Conservation (phyloP, 2,888 invertebrate species). For the Eutolmus rufibarbis region DNA sequence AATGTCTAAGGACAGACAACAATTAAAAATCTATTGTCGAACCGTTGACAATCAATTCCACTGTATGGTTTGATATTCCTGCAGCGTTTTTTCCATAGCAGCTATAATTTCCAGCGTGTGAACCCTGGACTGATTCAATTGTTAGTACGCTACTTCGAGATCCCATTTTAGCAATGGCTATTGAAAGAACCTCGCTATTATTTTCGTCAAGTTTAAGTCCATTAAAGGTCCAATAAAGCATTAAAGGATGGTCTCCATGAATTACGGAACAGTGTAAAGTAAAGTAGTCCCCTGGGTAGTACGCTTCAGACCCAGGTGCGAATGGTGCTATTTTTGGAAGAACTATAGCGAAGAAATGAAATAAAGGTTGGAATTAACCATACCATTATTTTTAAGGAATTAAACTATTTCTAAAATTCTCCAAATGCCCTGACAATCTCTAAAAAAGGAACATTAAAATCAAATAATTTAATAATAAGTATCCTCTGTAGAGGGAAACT, state of each 20-base stretch:
- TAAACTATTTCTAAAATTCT: too few species aligned
- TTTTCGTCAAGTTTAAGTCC: constrained; percentile 67
- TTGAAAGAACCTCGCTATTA: constrained; percentile 53
- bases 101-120: constrained; percentile 76
- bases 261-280: constrained; percentile 73
- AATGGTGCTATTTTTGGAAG: constrained; percentile 80
- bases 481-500: too few species aligned
- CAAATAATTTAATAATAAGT: neutral
- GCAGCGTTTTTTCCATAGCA: constrained; percentile 70
- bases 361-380: neutral
- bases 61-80: constrained; percentile 71
- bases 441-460: neutral
- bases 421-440: too few species aligned
- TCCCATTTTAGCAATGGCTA: constrained; percentile 63
- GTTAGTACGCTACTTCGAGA: constrained; percentile 68
- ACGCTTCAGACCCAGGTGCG: constrained; percentile 74
- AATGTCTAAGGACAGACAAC: neutral
- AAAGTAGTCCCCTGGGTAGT: constrained; percentile 73
- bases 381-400: too few species aligned
- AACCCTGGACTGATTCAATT: constrained; percentile 68
- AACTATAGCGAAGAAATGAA: constrained; percentile 63
- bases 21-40: constrained; percentile 36
- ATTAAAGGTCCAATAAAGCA: constrained; percentile 77
- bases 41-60: constrained; percentile 76
- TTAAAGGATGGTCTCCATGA: constrained; percentile 80